Conservation (phyloP, 2,888 invertebrate genomes). For the Electrophaes corylata region DNA sequence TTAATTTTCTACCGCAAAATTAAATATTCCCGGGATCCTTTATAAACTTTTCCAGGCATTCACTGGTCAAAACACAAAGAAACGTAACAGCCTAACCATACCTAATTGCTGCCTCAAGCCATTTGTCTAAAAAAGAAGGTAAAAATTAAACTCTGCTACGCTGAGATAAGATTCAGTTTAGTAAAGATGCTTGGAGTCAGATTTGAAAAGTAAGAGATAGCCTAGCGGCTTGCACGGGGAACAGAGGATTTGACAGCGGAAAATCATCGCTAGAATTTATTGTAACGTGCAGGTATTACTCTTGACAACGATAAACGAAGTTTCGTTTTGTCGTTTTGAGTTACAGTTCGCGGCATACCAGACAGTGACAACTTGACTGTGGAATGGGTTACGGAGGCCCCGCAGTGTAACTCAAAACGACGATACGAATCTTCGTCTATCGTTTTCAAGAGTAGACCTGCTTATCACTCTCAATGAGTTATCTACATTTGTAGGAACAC, state of each 20-base stretch:
- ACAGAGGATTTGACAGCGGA: background rate
- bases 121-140: constrained; percentile 5
- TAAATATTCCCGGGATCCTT: background rate
- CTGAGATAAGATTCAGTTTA: constrained; percentile 10
- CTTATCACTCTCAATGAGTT: too few relatives aligned
- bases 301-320: too few relatives aligned
- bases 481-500: too few relatives aligned
- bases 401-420: too few relatives aligned
- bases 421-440: too few relatives aligned
- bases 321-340: too few relatives aligned
- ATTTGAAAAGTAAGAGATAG: constrained; percentile 17
- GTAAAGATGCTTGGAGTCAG: background rate
- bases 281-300: too few relatives aligned
- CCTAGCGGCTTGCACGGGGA: background rate
- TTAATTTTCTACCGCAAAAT: background rate
- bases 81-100: constrained; percentile 25
- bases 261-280: too few relatives aligned
- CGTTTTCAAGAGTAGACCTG: too few relatives aligned
- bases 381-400: too few relatives aligned
- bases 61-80: constrained; percentile 6
- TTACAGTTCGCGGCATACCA: too few relatives aligned
- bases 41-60: background rate
- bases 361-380: too few relatives aligned
- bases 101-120: constrained; percentile 27
- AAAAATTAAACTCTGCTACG: constrained; percentile 12